phyloP scores from a whole-genome alignment of 2,888 invertebrate species.

The Monochamus alternatus region DNA sequence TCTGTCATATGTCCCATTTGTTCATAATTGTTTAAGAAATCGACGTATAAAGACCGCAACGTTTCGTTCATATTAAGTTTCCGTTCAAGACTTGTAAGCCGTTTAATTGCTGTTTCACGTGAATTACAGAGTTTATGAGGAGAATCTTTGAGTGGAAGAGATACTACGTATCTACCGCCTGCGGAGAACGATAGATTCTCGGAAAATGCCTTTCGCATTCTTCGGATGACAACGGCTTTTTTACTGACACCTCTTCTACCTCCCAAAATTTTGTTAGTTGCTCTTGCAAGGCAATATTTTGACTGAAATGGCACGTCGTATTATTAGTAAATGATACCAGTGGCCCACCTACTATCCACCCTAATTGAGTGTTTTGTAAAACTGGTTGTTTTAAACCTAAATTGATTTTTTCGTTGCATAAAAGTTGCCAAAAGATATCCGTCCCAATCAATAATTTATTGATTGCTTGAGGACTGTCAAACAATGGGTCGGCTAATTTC shows the following conservation, averaged over 20 bases:
- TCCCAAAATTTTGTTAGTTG: conserved; percentile 33
- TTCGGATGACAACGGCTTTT: conserved; percentile 12
- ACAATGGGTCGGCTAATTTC: conserved; percentile 36
- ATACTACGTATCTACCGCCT: conserved; percentile 32
- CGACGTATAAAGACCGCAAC: conserved; percentile 5
- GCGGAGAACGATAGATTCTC: neutral
- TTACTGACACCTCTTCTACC: conserved; percentile 23
- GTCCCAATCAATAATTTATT: conserved; percentile 41
- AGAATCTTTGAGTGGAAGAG: conserved; percentile 17
- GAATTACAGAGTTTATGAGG: conserved; percentile 3
- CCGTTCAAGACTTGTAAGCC: neutral
- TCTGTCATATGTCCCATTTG: conserved; percentile 15
- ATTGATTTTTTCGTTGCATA: conserved; percentile 5
- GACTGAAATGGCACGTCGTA: neutral
- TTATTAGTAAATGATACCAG: neutral
- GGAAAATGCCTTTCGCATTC: conserved; percentile 49
- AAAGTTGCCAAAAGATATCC: conserved; percentile 37
- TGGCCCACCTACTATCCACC: conserved; percentile 40
- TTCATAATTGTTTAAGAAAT: conserved; percentile 29
- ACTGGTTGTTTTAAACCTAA: neutral
- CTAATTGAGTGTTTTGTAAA: conserved; percentile 36
- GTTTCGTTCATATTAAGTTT: neutral
- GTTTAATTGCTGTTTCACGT: neutral
- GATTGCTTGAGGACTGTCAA: conserved; percentile 27
- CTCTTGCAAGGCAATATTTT: neutral